Evolutionary conservation across 1,140 invertebrate species (phyloP), one percentile per base, ranked within the genome.

Genomic region (Melitaea cinxia): DNA sequence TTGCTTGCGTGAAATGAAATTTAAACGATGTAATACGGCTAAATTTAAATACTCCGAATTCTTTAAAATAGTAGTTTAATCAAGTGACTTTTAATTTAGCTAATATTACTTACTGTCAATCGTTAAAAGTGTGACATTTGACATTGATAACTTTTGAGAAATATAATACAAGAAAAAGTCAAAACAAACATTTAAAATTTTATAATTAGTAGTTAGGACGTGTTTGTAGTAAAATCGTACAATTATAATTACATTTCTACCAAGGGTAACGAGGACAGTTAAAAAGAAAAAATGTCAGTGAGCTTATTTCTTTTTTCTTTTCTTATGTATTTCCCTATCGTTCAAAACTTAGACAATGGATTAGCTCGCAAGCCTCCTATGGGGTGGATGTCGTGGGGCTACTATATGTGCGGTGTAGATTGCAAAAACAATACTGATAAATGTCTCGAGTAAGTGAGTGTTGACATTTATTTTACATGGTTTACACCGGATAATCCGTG

Each of bases 371-470:
- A 95, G 64, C 97, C 97, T 15, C 95, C 95, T 1, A 96, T 96
- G 95, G 95, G 95, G 3, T 96, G 95, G 95, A 93, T 96, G 92
- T 93, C 95, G 6, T 96, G 95, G 95, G 93, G 95, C 53, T 92
- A 95, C 70, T 96, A 94, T 80, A 89, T 94, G 73, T 96, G 95
- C 79, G 92, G 93, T 58, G 93, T 89, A 7, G 92, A 96, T 77
- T 96, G 95, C 77, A 78, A 88, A 10, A 87, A 85, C 28, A 92
- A 93, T 85, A 94, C 94, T 3, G 80, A 94, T 61, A 94, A 95
- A 82, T 96, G 95, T 79, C 93, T 96, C 30, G 93, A 93, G 91
- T 91, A 78, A 78, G 85, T 47, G 10, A 35, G 15, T 7, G 21
- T 49, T 28, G 17, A 1, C 2, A n/a, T 50, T 33, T 28, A 7